Percentiles rank a stretch among this genome's conserved stretches.
Conservation (phyloP, 2,888 invertebrate species). For the Himalopsyche japonica region DNA sequence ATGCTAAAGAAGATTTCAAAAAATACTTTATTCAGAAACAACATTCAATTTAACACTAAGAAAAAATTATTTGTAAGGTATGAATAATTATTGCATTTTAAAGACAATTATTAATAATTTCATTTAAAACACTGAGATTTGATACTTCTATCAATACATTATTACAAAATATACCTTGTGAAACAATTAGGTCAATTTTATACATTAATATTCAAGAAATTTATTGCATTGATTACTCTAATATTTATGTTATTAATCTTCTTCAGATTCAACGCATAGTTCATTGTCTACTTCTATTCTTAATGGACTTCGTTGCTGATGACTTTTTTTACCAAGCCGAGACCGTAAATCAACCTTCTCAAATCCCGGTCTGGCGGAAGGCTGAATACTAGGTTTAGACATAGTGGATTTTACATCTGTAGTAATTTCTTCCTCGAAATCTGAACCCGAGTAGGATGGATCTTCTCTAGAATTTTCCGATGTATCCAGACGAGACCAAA, state of each 20-base stretch:
- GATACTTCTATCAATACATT: no score
- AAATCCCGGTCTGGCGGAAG: slow-evolving; percentile 21
- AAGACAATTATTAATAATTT: no score
- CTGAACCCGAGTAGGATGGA: slow-evolving; percentile 22
- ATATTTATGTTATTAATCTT: background rate
- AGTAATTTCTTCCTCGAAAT: slow-evolving; percentile 43
- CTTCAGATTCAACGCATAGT: slow-evolving; percentile 16
- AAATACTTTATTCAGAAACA: background rate
- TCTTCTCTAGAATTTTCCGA: slow-evolving; percentile 43
- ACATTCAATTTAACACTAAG: background rate
- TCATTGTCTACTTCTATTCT: slow-evolving; percentile 59
- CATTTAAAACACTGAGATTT: no score
- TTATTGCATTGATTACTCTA: background rate
- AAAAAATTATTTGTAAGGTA: no score
- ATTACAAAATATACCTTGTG: no score
- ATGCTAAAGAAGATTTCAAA: background rate
- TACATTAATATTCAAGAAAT: background rate
- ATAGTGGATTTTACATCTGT: slow-evolving; percentile 45
- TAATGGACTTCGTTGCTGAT: slow-evolving; percentile 32
- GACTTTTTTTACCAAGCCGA: slow-evolving; percentile 51
- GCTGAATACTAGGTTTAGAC: background rate
- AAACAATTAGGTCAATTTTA: no score
- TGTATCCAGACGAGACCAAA: slow-evolving; percentile 62
- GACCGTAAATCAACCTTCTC: slow-evolving; percentile 48
- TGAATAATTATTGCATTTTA: no score